phyloP scores from a whole-genome alignment of 2,888 invertebrate genomes.

The Sylvicola fuscatus region DNA sequence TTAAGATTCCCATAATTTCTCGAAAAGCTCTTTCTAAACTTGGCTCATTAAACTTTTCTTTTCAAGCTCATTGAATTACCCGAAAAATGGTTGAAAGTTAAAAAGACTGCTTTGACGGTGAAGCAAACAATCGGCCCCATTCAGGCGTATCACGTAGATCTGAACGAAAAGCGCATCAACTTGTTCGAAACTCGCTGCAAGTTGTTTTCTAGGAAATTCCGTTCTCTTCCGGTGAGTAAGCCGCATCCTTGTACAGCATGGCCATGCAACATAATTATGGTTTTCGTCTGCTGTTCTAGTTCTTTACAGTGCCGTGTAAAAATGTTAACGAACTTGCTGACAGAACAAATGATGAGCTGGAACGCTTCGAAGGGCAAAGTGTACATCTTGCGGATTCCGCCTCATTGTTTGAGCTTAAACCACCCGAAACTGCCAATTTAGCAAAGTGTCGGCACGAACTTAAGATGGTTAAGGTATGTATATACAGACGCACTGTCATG shows the following conservation, averaged over 20 bases:
- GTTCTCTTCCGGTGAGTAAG: constrained; percentile 20
- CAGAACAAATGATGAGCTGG: constrained; percentile 41
- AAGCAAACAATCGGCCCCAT: constrained; percentile 76
- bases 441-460: constrained; percentile 57
- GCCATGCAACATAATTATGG: too few species aligned
- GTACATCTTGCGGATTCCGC: constrained; percentile 49
- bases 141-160: constrained; percentile 72
- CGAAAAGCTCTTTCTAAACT: too few species aligned
- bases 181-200: constrained; percentile 60
- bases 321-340: constrained; percentile 50
- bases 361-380: constrained; percentile 45
- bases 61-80: constrained; percentile 54
- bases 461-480: constrained; percentile 39
- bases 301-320: constrained; percentile 40
- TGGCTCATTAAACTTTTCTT: not conserved
- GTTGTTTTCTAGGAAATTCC: constrained; percentile 58
- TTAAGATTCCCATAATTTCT: too few species aligned
- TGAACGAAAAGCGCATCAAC: constrained; percentile 61
- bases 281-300: constrained; percentile 14
- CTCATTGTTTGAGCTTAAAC: constrained; percentile 63
- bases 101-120: constrained; percentile 61
- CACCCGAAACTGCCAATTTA: constrained; percentile 63
- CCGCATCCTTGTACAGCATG: too few species aligned
- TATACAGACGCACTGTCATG: too few species aligned
- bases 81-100: constrained; percentile 68